phyloP scores from a whole-genome alignment of 2,797 vertebrate genomes.

The Phylloscopus collybita region DNA sequence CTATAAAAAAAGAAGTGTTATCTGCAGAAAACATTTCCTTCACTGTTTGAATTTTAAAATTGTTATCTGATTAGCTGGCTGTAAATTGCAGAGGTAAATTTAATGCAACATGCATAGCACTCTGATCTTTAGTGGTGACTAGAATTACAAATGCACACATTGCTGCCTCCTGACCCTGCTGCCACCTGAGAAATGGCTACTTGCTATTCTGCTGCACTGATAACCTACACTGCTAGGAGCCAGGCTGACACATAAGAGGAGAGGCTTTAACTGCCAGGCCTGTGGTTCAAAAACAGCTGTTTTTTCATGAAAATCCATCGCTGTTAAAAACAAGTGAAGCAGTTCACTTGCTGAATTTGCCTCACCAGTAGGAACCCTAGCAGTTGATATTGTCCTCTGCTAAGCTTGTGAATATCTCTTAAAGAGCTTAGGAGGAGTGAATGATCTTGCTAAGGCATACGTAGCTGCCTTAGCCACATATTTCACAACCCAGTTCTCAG shows the following conservation, averaged over 20 bases:
- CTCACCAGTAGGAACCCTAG: background rate
- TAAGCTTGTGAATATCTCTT: background rate
- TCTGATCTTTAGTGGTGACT: conserved; percentile 1
- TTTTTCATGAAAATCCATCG: background rate
- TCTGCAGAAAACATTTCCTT: conserved; percentile 45
- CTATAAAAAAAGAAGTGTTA: conserved; percentile 14
- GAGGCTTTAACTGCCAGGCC: background rate
- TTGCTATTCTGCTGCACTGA: background rate
- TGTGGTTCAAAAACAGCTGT: background rate
- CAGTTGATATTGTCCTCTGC: background rate
- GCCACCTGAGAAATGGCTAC: background rate
- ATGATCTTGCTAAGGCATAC: background rate
- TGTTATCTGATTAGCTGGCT: conserved; percentile 20
- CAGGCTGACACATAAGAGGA: background rate
- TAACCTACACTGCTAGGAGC: background rate
- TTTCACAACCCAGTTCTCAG: background rate
- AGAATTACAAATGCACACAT: background rate
- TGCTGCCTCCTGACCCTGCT: background rate
- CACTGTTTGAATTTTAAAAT: conserved; percentile 46
- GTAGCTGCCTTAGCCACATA: background rate
- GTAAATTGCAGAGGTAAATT: conserved; percentile 35
- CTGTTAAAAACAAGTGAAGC: background rate
- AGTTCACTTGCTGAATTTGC: background rate
- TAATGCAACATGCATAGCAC: background rate
- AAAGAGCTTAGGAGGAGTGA: background rate